Evolutionary conservation across 2,797 vertebrate genomes (phyloP).

Genomic region (Naso thynnoides): DNA sequence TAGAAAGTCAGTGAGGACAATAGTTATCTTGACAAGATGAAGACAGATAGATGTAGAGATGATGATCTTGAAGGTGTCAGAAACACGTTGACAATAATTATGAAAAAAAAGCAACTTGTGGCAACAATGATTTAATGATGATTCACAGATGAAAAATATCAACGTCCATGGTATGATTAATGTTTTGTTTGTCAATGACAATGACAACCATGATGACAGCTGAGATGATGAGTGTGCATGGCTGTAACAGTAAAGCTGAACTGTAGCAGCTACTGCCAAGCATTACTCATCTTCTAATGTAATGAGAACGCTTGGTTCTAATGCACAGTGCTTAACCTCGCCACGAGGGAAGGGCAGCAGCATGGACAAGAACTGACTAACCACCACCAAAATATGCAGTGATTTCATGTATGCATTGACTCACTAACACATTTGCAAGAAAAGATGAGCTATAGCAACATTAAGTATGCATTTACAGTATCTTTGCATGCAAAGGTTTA

Average conservation of each 20-base stretch:
- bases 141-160: slow-evolving; percentile 28
- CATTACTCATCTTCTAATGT: slow-evolving; percentile 67
- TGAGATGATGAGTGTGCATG: slow-evolving; percentile 42
- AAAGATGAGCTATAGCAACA: slow-evolving; percentile 6
- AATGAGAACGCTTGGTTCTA: slow-evolving; percentile 55
- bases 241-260: slow-evolving; percentile 41
- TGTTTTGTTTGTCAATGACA: slow-evolving; percentile 38
- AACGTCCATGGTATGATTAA: slow-evolving; percentile 25
- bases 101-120: slow-evolving; percentile 26
- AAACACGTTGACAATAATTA: slow-evolving; percentile 34
- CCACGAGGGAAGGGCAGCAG: slow-evolving; percentile 51
- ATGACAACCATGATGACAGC: slow-evolving; percentile 25
- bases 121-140: slow-evolving; percentile 33
- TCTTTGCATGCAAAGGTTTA: slow-evolving; percentile 17
- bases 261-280: slow-evolving; percentile 42
- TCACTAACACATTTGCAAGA: slow-evolving; percentile 20
- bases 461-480: slow-evolving; percentile 23
- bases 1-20: slow-evolving; percentile 3
- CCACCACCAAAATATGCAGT: slow-evolving; percentile 9
- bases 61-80: slow-evolving; percentile 22
- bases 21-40: slow-evolving; percentile 4
- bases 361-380: slow-evolving; percentile 10
- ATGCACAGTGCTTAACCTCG: slow-evolving; percentile 56
- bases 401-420: background rate
- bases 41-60: slow-evolving; percentile 4